Evolutionary conservation across 2,888 invertebrate species (phyloP), one percentile per base, ranked within the genome.

Genomic region (Beris chalybata): DNA sequence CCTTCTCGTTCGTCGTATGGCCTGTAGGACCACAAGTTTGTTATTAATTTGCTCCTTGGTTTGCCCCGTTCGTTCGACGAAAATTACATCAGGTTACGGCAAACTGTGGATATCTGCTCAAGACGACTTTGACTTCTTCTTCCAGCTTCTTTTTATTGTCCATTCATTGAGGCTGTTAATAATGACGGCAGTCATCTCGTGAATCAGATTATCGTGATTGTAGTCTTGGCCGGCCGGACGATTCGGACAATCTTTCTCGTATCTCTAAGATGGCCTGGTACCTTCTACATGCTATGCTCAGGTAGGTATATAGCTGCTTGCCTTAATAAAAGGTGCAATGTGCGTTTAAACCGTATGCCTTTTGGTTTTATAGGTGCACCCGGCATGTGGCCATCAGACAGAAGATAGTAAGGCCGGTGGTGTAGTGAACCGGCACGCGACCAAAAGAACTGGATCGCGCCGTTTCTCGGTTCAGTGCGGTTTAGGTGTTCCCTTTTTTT

Each of bases 351-450:
- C 61, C 48, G 61, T 50, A 32, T 22, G 50, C 32, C 32, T 59
- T 59, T 59, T 59, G 47, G 53, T 44, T 45, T 63, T 48, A 65
- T 61, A 50, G 61, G 61, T 50, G 50, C 61, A 61, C 61, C 61
- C 61, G 61, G 61, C 61, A 61, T 61, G 61, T 61, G 61, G 61
- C 61, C 61, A 61, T 52, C 61, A 61, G 56, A 64, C 63, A 43
- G 57, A 32, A 44, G 43, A 58, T 64, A 64, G 38, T 38, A 9
- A 38, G 38, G 38, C 38, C 38, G 38, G 22, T 22, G 50, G 50
- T 38, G 15, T n/a, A 38, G 61, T 50, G 50, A 50, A 38, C 61
- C 50, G 61, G 61, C 61, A 61, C 61, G 61, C 61, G 61, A 61
- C 61, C 61, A 61, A 52, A 13, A 61, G 52, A 52, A 61, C 61